phyloP scores from a whole-genome alignment of 2,888 invertebrate genomes.

The Tenthredo scrophulariae region DNA sequence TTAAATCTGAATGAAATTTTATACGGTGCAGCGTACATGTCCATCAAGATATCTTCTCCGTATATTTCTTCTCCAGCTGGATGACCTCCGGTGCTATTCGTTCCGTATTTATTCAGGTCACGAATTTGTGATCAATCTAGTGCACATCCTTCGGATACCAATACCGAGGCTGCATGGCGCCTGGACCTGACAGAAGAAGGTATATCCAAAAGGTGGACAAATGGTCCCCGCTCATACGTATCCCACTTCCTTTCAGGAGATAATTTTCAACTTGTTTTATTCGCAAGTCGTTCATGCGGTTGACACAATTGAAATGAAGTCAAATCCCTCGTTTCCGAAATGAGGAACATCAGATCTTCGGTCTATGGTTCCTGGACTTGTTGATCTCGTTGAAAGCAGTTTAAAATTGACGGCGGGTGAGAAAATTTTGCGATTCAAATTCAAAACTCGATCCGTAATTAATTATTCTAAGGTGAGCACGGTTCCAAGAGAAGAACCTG shows the following conservation, averaged over 20 bases:
- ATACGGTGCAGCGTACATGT: neutral
- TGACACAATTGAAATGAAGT: neutral
- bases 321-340: neutral
- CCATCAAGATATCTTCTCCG: neutral
- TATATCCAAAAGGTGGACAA: slow-evolving; percentile 18
- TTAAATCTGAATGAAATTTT: neutral
- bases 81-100: neutral
- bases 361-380: neutral
- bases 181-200: slow-evolving; percentile 23
- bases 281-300: neutral
- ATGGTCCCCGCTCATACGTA: neutral
- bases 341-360: neutral
- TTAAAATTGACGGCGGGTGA: neutral
- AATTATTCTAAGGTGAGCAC: neutral
- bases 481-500: neutral
- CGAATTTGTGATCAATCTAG: slow-evolving; percentile 11
- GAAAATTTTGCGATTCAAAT: neutral
- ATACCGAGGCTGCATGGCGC: neutral
- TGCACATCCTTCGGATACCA: neutral
- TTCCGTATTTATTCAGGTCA: slow-evolving; percentile 27
- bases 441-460: neutral
- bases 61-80: neutral
- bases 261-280: neutral
- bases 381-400: neutral
- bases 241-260: neutral